Percentiles rank a stretch among this genome's conserved stretches.
Conservation (phyloP, 2,888 invertebrate genomes). For the Nowickia ferox region DNA sequence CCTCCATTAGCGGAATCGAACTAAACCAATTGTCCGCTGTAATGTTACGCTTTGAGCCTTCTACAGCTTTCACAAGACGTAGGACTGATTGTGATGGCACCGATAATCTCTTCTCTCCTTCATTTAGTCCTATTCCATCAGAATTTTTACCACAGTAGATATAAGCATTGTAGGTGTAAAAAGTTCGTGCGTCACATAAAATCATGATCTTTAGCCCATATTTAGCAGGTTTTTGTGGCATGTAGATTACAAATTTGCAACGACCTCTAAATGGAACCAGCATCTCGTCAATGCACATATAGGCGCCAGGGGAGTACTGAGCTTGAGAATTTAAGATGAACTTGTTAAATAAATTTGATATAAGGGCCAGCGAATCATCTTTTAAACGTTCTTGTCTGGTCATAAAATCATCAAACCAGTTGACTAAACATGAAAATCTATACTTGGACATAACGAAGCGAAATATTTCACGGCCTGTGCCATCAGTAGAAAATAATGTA, state of each 20-base stretch:
- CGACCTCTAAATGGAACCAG: constrained; percentile 68
- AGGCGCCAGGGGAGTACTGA: constrained; percentile 60
- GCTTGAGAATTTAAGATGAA: constrained; percentile 68
- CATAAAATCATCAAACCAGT: constrained; percentile 54
- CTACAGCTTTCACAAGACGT: constrained; percentile 51
- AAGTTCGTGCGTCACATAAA: constrained; percentile 33
- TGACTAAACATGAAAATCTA: constrained; percentile 64
- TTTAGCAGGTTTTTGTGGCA: constrained; percentile 70
- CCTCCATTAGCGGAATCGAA: too few relatives aligned
- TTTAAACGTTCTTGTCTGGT: constrained; percentile 52
- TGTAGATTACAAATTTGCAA: constrained; percentile 60
- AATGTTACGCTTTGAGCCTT: not conserved
- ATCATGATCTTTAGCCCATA: constrained; percentile 70
- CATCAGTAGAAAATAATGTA: constrained; percentile 62
- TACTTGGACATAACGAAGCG: constrained; percentile 61
- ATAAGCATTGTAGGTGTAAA: constrained; percentile 37
- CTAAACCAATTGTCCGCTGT: too few relatives aligned
- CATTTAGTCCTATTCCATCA: constrained; percentile 66
- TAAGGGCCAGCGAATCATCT: constrained; percentile 64
- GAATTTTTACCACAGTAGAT: constrained; percentile 71
- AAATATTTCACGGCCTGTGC: constrained; percentile 69
- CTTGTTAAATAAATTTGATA: constrained; percentile 67
- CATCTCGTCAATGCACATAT: constrained; percentile 70
- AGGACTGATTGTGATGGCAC: constrained; percentile 69
- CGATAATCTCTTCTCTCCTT: constrained; percentile 24